These are phyloP conservation scores for Anabacerthia variegaticeps DNA, from an alignment of 2,797 vertebrate genomes.

Conservation along the genomic window DNA sequence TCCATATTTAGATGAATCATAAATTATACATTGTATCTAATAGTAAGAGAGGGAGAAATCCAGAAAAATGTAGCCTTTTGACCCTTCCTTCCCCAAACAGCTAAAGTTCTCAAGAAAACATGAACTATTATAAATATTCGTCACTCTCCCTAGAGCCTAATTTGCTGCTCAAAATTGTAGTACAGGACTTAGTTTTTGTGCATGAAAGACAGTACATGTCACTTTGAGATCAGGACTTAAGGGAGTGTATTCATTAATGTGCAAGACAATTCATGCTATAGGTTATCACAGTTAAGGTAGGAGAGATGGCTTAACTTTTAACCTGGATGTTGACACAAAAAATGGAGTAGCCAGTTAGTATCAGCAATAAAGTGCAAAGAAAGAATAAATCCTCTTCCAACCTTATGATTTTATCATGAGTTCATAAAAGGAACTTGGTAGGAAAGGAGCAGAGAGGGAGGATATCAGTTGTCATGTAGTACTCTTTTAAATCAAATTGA, in stretches of 20 bases:
- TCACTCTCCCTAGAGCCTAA: background rate
- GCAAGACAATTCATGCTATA: background rate
- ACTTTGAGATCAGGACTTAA: background rate
- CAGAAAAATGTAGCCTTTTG: conserved; percentile 25
- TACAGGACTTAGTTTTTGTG: background rate
- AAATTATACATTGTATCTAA: background rate
- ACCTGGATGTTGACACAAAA: background rate
- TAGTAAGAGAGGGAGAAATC: background rate
- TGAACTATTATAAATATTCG: conserved; percentile 17
- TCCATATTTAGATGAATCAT: conserved; percentile 4
- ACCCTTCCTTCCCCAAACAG: background rate
- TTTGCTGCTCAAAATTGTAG: background rate
- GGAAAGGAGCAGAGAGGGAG: accelerated
- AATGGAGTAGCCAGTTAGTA: background rate
- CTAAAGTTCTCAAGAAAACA: conserved; percentile 49
- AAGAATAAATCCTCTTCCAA: background rate
- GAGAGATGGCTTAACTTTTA: background rate
- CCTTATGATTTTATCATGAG: background rate
- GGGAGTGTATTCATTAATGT: background rate
- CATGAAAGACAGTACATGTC: background rate
- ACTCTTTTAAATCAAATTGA: background rate
- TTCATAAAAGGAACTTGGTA: background rate
- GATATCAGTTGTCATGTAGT: background rate
- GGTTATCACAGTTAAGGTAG: background rate
- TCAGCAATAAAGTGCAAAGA: background rate